These are phyloP conservation scores for Monochamus saltuarius DNA, from an alignment of 1,140 invertebrate species.

Conservation along the genomic window DNA sequence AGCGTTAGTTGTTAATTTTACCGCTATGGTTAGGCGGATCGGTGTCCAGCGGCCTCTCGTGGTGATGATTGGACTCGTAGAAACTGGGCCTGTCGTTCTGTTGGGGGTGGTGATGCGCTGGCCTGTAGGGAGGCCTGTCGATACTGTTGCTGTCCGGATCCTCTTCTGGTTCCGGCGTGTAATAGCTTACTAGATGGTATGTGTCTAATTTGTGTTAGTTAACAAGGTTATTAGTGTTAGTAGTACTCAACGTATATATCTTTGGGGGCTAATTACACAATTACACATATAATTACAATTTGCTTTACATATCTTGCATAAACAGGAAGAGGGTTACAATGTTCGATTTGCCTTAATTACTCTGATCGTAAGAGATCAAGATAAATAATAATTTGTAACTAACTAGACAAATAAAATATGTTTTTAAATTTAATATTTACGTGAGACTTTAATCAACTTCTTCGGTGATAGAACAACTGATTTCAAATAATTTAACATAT, in stretches of 20 bases:
- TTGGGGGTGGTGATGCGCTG: constrained; percentile 47
- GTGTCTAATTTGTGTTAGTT: constrained; percentile 53
- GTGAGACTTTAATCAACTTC: too few species aligned
- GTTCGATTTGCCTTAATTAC: too few species aligned
- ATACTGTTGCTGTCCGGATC: constrained; percentile 49
- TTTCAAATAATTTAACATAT: too few species aligned
- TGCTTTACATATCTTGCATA: too few species aligned
- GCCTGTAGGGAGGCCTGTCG: constrained; percentile 57
- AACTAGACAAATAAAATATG: too few species aligned
- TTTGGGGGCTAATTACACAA: too few species aligned
- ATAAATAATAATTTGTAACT: too few species aligned
- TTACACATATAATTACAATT: too few species aligned
- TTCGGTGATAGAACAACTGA: too few species aligned
- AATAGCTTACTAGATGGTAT: constrained; percentile 61
- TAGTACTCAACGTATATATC: not conserved
- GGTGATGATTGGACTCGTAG: constrained; percentile 15
- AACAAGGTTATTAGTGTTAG: constrained; percentile 13
- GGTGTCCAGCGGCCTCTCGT: not conserved
- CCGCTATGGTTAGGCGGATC: constrained; percentile 26
- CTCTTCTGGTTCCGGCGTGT: constrained; percentile 53
- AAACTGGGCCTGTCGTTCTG: constrained; percentile 9
- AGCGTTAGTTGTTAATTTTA: constrained; percentile 14
- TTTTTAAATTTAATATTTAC: too few species aligned
- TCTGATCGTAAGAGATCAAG: too few species aligned
- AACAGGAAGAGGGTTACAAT: too few species aligned